phyloP scores from a whole-genome alignment of 2,888 invertebrate genomes.

The Philereme vetulata region DNA sequence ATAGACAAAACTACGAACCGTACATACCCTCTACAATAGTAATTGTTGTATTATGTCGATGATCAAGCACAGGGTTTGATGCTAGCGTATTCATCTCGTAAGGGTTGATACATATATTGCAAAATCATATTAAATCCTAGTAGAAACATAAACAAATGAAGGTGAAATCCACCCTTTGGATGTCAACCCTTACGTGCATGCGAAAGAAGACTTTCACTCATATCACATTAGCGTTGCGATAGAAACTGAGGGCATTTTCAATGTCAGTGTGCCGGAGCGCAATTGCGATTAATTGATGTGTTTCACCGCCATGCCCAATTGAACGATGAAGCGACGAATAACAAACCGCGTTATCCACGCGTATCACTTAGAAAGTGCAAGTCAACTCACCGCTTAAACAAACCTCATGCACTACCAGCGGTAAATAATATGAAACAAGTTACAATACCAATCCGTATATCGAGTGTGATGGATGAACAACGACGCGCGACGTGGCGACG shows the following conservation, averaged over 20 bases:
- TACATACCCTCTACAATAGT: too few species aligned
- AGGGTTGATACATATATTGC: background rate
- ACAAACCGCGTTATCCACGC: conserved; percentile 54
- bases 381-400: conserved; percentile 44
- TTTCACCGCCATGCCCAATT: conserved; percentile 63
- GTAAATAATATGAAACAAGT: conserved; percentile 49
- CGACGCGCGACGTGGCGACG: conserved; percentile 48
- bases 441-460: conserved; percentile 51
- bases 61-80: background rate
- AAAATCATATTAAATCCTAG: background rate
- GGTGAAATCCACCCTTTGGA: background rate
- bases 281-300: conserved; percentile 59
- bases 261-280: conserved; percentile 62
- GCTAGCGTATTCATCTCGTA: background rate
- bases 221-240: conserved; percentile 52
- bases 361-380: conserved; percentile 63
- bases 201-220: conserved; percentile 36
- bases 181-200: conserved; percentile 30
- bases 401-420: conserved; percentile 30
- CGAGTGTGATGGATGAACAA: conserved; percentile 54
- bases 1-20: too few species aligned
- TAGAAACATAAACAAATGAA: background rate
- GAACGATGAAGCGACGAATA: conserved; percentile 50
- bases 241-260: conserved; percentile 55
- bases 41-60: too few species aligned